Evolutionary conservation across 2,888 invertebrate species (phyloP), one percentile per base, ranked within the genome.

Genomic region (Gasteruption jaculator): DNA sequence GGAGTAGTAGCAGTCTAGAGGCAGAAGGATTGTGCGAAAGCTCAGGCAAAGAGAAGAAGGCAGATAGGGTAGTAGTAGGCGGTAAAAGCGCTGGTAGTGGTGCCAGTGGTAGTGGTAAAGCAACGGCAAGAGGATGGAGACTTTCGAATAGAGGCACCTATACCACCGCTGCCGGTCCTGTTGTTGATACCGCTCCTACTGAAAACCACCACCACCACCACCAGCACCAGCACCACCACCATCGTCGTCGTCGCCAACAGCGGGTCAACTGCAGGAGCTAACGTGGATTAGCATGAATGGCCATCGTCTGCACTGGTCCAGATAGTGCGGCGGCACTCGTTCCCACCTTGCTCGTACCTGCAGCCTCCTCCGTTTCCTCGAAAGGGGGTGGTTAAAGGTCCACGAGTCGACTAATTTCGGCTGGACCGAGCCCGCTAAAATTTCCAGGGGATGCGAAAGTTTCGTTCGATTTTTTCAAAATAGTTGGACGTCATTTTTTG

Each of bases 231-330:
- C 38, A 18, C 29, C 18, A 26, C 25, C 3, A 21, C 35, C 21
- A 18, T 19, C 16, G 16, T 38, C 21, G 25, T 45, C 27, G 27
- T 35, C 43, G 41, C 42, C 48, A 43, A 43, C 43, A 29, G 41
- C 31, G 42, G 46, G 30, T 40, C 39, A 24, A 40, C 41, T 45
- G 12, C 14, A 33, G 32, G 20, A 32, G 31, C 26, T 24, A 22
- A 37, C 54, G 50, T 60, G 59, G 61, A 65, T 65, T 64, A 65
- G 55, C 61, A 60, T 59, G 59, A 65, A 64, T 58, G 54, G 60
- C 56, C 58, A 57, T 59, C 59, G 58, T 61, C 61, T 63, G 60
- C 53, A 49, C 53, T 48, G 51, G 49, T 46, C 48, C 55, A 58
- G 62, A 61, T 63, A 61, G 58, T n/a, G n/a, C n/a, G n/a, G n/a